These are phyloP conservation scores for Ephestia elutella DNA, from an alignment of 1,140 invertebrate species.

Conservation along the genomic window DNA sequence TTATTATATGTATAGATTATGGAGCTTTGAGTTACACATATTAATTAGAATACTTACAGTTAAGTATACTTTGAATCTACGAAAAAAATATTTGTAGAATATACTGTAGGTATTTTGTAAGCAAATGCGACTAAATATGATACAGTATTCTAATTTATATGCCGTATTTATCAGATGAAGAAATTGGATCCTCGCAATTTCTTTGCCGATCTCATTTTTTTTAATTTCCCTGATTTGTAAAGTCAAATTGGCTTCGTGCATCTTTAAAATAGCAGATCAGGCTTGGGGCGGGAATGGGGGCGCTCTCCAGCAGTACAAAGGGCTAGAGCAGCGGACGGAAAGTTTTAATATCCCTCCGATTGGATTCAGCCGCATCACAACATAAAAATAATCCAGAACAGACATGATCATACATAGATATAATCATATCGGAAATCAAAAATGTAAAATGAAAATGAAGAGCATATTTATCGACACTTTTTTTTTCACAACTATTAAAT, in stretches of 20 bases:
- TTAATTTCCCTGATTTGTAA: slow-evolving; percentile 23
- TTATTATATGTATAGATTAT: too few relatives aligned
- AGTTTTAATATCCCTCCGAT: slow-evolving; percentile 71
- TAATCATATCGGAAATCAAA: background rate
- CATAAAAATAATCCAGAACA: background rate
- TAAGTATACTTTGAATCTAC: too few relatives aligned
- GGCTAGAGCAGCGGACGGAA: slow-evolving; percentile 52
- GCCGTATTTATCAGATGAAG: background rate
- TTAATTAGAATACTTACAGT: too few relatives aligned
- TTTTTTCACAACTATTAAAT: too few relatives aligned
- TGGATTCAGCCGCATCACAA: slow-evolving; percentile 53
- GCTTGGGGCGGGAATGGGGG: slow-evolving; percentile 27
- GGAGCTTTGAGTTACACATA: too few relatives aligned
- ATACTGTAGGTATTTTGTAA: too few relatives aligned
- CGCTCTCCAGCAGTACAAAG: slow-evolving; percentile 49
- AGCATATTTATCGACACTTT: too few relatives aligned
- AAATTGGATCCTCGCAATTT: background rate
- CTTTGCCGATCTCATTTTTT: slow-evolving; percentile 12
- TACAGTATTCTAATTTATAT: too few relatives aligned
- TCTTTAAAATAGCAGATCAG: slow-evolving; percentile 42
- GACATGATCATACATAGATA: background rate
- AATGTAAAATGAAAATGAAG: too few relatives aligned
- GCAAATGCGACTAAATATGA: too few relatives aligned
- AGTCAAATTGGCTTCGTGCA: slow-evolving; percentile 37
- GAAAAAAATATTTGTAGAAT: too few relatives aligned